Conservation (phyloP, 2,797 vertebrate genomes). For the Podarcis lilfordi region DNA sequence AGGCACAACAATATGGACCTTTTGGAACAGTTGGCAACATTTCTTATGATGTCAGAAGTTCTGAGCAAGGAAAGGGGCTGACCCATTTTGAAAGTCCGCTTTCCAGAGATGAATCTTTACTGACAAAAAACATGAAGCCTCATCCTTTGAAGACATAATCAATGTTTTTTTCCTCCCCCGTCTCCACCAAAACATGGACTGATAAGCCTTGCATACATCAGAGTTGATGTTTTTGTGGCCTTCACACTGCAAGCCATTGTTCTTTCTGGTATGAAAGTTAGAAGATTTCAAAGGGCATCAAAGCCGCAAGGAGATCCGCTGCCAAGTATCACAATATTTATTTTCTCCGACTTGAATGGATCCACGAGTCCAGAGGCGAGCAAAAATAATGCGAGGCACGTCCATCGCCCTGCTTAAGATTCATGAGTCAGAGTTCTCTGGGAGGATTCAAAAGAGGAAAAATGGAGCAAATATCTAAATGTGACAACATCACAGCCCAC, state of each 20-base stretch:
- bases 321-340: slow-evolving; percentile 58
- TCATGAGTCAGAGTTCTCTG: slow-evolving; percentile 46
- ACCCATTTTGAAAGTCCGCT: not conserved
- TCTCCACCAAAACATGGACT: not conserved
- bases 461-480: slow-evolving; percentile 41
- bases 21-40: not conserved
- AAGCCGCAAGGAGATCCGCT: slow-evolving; percentile 23
- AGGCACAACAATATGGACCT: not conserved
- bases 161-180: not conserved
- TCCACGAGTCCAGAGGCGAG: slow-evolving; percentile 23
- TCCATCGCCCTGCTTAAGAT: slow-evolving; percentile 34
- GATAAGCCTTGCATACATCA: not conserved
- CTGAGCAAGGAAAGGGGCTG: not conserved
- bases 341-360: slow-evolving; percentile 44
- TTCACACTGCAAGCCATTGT: not conserved
- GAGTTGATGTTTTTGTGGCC: slow-evolving; percentile 30
- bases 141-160: not conserved
- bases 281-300: slow-evolving; percentile 56
- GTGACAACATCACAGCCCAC: slow-evolving; percentile 18
- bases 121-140: not conserved
- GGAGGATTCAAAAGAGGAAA: slow-evolving; percentile 21
- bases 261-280: slow-evolving; percentile 50
- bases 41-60: not conserved
- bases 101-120: not conserved
- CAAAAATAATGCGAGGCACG: slow-evolving; percentile 26